Base-by-base conservation (phyloP, 2,113 vertebrate genomes). In the Sterrhoptilus dennistouni region DNA sequence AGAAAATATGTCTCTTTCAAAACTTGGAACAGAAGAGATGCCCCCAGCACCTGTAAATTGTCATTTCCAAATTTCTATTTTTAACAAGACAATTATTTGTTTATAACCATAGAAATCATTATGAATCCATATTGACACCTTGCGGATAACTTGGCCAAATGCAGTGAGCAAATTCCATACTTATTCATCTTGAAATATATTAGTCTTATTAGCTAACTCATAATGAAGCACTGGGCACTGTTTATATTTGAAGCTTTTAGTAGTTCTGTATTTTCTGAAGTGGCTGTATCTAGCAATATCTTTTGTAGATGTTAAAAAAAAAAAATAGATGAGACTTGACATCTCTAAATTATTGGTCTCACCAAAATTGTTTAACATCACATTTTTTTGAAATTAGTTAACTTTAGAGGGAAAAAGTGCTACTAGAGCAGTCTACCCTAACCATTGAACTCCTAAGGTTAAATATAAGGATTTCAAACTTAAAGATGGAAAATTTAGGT, bases 1-100 rank as follows among this genome's bases (percentile, higher is more conserved):
- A 76, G 56, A 90, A 92, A 93, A 91, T 76, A 93, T 45, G 14
- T 64, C 82, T 42, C 47, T 83, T 95, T 86, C 91, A 89, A 96
- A 96, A 94, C 35, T 93, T 78, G 90, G 80, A 96, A 93, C 50
- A 91, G 45, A 90, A 88, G 31, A 78, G 24, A 72, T 53, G 61
- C 53, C 70, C 88, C 56, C 78, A 89, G 88, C 49, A 95, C 65
- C 71, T 94, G 53, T 33, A 96, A 96, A 91, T 47, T 69, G 17
- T 78, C 13, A 53, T 89, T 93, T 97, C 21, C 45, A 61, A 80
- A 91, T 79, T 45, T 79, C 42, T 70, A 52, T 74, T 92, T 89
- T 95, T 79, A 93, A 83, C 36, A 33, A 77, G 56, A 70, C 44
- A 49, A 49, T 71, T 87, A 18, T 36, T 94, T 85, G 17, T 89